Evolutionary conservation across 2,888 invertebrate genomes (phyloP), one percentile per base, ranked within the genome.

Genomic region (Bedellia somnulentella): DNA sequence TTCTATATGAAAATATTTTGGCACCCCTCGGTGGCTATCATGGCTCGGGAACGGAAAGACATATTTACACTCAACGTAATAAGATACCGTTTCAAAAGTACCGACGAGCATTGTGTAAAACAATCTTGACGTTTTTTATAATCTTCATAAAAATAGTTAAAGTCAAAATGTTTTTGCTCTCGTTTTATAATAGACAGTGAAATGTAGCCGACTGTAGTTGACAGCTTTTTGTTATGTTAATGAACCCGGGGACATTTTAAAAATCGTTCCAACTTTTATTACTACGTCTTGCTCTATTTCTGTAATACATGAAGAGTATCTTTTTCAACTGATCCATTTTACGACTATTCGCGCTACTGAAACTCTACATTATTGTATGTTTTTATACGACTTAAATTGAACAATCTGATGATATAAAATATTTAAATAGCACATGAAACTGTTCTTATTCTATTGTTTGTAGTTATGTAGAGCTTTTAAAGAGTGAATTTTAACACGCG

Each of bases 191-290:
- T 68, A 71, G 70, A 70, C 71, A 66, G 61, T 73, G 73, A 73
- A 73, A 71, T 73, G 75, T 75, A 66, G 59, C 75, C 63, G 70
- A 68, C 63, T 62, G 62, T 63, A 64, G 61, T 57, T 70, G 73
- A 71, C 73, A 67, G 71, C 73, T 73, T 75, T 73, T 5, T 75
- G 71, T 71, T 70, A 64, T 68, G 66, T 67, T 63, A 67, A 67
- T 64, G 54, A n/a, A n/a, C n/a, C n/a, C 58, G 58, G 67, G 55
- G 68, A 70, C 68, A 63, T 52, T 63, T 61, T 59, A 56, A 63
- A 51, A 54, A 52, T 56, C 57, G 44, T 57, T 61, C 46, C 46
- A 49, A 50, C 56, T 62, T 67, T 68, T 70, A 31, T 23, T 31
- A 57, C 41, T 39, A 46, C 45, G 49, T 45, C 50, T 44, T 49